Percentiles rank a stretch among this genome's conserved stretches.
These are phyloP conservation scores for Chondrilla cf. caribensis DNA, from an alignment of 37 sponge, comb jelly and placozoan species.

Conservation along the genomic window DNA sequence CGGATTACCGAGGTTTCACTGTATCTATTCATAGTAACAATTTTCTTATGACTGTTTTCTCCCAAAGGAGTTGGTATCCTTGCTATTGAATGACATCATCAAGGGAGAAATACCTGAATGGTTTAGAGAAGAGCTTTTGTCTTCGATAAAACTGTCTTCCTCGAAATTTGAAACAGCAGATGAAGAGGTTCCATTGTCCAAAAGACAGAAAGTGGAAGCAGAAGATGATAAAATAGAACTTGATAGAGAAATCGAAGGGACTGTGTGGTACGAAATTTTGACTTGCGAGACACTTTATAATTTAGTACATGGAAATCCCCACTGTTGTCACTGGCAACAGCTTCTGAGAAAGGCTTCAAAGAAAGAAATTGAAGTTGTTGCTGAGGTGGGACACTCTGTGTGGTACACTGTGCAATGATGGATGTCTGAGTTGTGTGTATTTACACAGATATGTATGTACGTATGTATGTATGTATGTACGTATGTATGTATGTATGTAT, in stretches of 20 bases:
- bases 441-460: too few species aligned
- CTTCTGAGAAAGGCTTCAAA: not conserved
- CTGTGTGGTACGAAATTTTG: too few species aligned
- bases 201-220: not conserved
- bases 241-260: too few species aligned
- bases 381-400: not conserved
- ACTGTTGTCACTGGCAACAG: not conserved
- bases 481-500: constrained; percentile 7
- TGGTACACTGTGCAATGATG: not conserved
- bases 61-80: not conserved
- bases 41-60: too few species aligned
- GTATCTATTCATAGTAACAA: too few species aligned
- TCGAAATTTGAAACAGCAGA: too few species aligned
- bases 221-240: too few species aligned
- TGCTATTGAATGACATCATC: not conserved
- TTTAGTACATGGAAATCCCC: not conserved
- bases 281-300: not conserved
- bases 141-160: not conserved
- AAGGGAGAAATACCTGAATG: not conserved
- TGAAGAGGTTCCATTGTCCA: too few species aligned
- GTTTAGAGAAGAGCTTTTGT: not conserved
- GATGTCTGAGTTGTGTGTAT: too few species aligned
- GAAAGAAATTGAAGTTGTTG: not conserved
- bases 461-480: not conserved
- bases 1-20: too few species aligned